Conservation (phyloP, 2,888 invertebrate genomes). For the Ecdyonurus torrentis region DNA sequence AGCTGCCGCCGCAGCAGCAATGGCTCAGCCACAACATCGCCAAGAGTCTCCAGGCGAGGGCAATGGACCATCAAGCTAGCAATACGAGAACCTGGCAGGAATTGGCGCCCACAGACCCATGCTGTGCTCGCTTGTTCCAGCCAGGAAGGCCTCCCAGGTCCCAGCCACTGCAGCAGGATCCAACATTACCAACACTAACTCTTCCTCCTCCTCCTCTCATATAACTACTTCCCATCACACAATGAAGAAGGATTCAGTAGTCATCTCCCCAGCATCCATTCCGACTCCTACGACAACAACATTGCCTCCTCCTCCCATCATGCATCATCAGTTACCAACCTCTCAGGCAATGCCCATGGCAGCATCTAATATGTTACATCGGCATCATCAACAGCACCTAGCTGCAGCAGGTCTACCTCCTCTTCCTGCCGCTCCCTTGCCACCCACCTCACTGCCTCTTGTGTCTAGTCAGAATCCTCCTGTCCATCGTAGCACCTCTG, state of each 20-base stretch:
- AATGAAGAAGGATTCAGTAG: not conserved
- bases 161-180: conserved; percentile 15
- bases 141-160: conserved; percentile 36
- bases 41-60: conserved; percentile 14
- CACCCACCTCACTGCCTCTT: conserved; percentile 18
- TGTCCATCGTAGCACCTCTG: conserved; percentile 17
- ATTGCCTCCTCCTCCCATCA: conserved; percentile 18
- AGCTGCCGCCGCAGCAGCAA: conserved; percentile 22
- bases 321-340: conserved; percentile 19
- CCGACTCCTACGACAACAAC: conserved; percentile 6
- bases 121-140: conserved; percentile 29
- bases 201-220: conserved; percentile 1
- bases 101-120: conserved; percentile 1
- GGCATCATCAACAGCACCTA: not conserved
- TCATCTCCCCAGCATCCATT: conserved; percentile 14
- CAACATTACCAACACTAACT: conserved; percentile 4
- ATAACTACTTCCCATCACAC: conserved; percentile 3
- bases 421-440: conserved; percentile 18
- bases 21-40: conserved; percentile 9
- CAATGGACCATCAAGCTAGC: not conserved
- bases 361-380: not conserved
- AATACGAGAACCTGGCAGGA: not conserved
- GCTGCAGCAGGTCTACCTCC: not conserved
- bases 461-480: conserved; percentile 18
- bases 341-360: conserved; percentile 17